Base-by-base conservation (phyloP, 2,797 vertebrate species). In the Ctenopoma kingsleyae region DNA sequence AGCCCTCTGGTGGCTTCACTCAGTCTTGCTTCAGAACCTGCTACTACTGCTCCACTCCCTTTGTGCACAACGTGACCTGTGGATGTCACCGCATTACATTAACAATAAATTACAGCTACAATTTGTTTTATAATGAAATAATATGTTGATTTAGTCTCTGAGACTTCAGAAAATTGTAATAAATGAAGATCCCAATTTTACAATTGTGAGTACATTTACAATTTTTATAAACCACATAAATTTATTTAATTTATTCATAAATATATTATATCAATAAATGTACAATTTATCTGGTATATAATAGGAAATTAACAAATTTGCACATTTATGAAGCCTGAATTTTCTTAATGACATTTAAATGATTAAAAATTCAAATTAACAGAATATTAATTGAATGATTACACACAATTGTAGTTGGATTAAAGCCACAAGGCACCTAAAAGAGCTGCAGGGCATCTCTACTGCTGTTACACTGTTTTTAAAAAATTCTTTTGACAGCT, bases 1-100 rank as follows among this genome's bases (percentile, higher is more conserved):
- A 94, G 59, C 13, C 94, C 90, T 19, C 90, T 94, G 7, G 91
- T 78, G 38, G 91, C 79, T 70, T 97, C 96, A 9, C 79, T 93
- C 20, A 91, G 48, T 11, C 80, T 89, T 4, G 79, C 93, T 64
- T 93, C 92, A 0, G 79, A 87, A 61, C 83, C 88, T 64, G 74
- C 23, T 5, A 91, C 4, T 0, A 89, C 81, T 1, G 85, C 48
- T 11, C 84, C 85, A 2, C 88, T 87, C 7, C 59, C 84, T 58
- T 67, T 62, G 51, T 89, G 91, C 58, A 89, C 82, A 11, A 92
- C 89, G 27, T 83, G 86, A 79, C 96, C 98, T 98, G 83, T 0
- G 25, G 66, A 75, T 15, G 53, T 25, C 23, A 16, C 0, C 19
- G 53, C 7, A 61, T n/a, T 4, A 17, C 1, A 13, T 49, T 19